Evolutionary conservation across 92 coral and sea anemone genomes (phyloP).

Genomic region (Pocillopora grandis): DNA sequence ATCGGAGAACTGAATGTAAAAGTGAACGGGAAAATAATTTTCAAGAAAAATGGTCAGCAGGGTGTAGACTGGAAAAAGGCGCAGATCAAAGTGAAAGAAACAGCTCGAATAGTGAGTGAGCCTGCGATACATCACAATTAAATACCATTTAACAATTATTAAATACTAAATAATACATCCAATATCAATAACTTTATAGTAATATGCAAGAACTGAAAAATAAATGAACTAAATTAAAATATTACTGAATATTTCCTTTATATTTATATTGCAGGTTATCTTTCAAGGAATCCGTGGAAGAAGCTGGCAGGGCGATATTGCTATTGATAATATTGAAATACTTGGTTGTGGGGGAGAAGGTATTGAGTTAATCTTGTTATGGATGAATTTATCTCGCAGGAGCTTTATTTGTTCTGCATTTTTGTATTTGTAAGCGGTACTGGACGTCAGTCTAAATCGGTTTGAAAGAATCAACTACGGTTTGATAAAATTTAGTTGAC

Average conservation of each 20-base stretch:
- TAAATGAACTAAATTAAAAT: no score
- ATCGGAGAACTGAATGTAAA: slow-evolving; percentile 5
- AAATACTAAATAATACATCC: no score
- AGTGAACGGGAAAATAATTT: background rate
- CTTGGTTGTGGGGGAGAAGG: slow-evolving; percentile 29
- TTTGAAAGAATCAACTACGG: no score
- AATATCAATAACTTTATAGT: no score
- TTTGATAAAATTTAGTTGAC: no score
- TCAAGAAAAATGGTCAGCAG: background rate
- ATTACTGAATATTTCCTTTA: background rate
- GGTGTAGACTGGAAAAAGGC: slow-evolving; percentile 10
- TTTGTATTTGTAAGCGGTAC: no score
- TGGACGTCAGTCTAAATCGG: no score
- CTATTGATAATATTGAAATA: slow-evolving; percentile 31
- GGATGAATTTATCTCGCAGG: no score
- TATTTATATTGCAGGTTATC: background rate
- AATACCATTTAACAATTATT: background rate
- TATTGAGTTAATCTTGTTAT: no score
- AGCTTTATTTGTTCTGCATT: no score
- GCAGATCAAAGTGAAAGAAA: background rate
- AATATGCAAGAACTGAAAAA: no score
- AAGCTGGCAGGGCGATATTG: slow-evolving; percentile 39
- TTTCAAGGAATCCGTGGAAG: slow-evolving; percentile 39
- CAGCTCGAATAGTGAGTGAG: slow-evolving; percentile 2
- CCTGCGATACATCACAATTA: background rate